Conservation (phyloP, 1,140 invertebrate species). For the Nylanderia fulva region DNA sequence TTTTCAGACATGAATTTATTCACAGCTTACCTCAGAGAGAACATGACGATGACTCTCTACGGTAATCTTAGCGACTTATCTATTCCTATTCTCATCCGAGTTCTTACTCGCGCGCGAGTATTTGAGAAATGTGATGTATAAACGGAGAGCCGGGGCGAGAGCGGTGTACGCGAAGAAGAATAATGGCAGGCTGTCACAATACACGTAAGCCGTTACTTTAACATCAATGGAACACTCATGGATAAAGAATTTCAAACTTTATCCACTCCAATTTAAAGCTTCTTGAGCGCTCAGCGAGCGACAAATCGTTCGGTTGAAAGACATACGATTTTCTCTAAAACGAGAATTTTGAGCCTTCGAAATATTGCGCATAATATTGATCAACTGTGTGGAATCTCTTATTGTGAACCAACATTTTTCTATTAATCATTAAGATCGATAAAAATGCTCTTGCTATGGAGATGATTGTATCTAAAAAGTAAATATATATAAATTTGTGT, state of each 20-base stretch:
- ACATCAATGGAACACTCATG: conserved; percentile 47
- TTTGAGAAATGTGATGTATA: conserved; percentile 60
- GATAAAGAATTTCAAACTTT: conserved; percentile 46
- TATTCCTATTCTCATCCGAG: conserved; percentile 53
- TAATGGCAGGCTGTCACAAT: conserved; percentile 64
- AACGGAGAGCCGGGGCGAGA: conserved; percentile 39
- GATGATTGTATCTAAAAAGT: neutral
- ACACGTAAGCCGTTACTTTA: conserved; percentile 60
- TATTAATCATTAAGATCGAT: neutral
- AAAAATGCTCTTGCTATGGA: neutral
- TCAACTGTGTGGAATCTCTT: neutral
- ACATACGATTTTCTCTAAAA: conserved; percentile 21
- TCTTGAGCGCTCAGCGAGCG: neutral
- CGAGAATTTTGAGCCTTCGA: neutral
- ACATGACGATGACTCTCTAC: conserved; percentile 31
- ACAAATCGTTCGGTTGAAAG: conserved; percentile 44
- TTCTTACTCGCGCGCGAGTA: conserved; percentile 43
- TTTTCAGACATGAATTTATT: conserved; percentile 55
- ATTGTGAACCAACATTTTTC: neutral
- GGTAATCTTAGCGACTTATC: conserved; percentile 56
- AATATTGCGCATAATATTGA: conserved; percentile 2
- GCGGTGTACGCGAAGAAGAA: conserved; percentile 41
- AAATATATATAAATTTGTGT: neutral
- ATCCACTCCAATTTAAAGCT: conserved; percentile 28
- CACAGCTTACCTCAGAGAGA: conserved; percentile 13